Conservation (phyloP, 2,797 vertebrate genomes). For the Ctenochaetus hawaiiensis region DNA sequence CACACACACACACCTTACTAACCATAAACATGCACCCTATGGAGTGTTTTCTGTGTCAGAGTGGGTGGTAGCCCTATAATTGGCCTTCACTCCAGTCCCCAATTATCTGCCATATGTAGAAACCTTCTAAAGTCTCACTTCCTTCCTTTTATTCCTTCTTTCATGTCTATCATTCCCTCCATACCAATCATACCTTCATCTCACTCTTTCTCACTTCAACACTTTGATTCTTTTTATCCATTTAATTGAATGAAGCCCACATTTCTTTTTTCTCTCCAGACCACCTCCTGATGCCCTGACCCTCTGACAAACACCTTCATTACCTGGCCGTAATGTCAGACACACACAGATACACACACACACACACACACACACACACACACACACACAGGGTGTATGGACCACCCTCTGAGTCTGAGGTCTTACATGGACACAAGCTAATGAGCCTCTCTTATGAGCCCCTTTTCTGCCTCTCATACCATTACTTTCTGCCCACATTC, state of each 20-base stretch:
- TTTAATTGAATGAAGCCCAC: conserved; percentile 15
- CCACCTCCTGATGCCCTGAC: conserved; percentile 49
- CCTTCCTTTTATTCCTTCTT: conserved; percentile 16
- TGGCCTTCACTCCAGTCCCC: conserved; percentile 40
- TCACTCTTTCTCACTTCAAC: background rate
- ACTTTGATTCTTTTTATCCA: conserved; percentile 1
- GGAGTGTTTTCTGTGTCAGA: conserved; percentile 19
- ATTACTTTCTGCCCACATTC: no score
- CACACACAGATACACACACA: conserved; percentile 8
- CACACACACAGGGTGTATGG: background rate
- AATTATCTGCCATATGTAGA: conserved; percentile 60
- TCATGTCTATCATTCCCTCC: conserved; percentile 6
- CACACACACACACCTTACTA: conserved; percentile 34
- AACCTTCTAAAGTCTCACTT: conserved; percentile 45
- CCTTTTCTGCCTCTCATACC: conserved; percentile 2
- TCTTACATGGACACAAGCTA: conserved; percentile 29
- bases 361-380: conserved; percentile 29
- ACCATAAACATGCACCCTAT: conserved; percentile 35
- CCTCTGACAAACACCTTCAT: conserved; percentile 55
- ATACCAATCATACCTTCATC: conserved; percentile 12
- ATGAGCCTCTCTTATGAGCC: conserved; percentile 44
- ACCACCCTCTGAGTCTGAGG: conserved; percentile 43
- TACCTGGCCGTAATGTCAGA: conserved; percentile 46
- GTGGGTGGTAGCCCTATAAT: conserved; percentile 58
- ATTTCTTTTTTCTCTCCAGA: conserved; percentile 22